phyloP scores from a whole-genome alignment of 2,113 vertebrate species.

The Phrynocephalus versicolor region DNA sequence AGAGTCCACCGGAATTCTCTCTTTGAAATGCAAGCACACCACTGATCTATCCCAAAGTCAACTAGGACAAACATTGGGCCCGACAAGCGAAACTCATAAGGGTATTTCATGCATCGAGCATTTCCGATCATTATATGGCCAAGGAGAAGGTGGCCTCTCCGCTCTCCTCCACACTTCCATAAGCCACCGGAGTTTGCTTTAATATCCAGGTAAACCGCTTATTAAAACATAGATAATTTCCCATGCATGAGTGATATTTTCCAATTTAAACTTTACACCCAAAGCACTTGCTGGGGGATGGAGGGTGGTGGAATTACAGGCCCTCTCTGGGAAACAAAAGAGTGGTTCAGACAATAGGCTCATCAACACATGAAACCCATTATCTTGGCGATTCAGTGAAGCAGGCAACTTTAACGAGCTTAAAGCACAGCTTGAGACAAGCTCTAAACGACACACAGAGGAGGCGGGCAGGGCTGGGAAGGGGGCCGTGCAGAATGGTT shows the following conservation, averaged over 20 bases:
- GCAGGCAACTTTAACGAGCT: not conserved
- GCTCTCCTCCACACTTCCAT: conserved; percentile 21
- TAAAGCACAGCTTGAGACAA: not conserved
- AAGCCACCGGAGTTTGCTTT: not conserved
- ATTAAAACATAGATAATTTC: not conserved
- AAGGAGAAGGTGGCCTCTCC: not conserved
- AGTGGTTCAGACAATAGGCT: not conserved
- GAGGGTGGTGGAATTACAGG: not conserved
- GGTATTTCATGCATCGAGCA: not conserved
- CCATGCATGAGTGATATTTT: not conserved
- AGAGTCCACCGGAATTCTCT: too few species aligned
- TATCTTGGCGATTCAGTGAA: conserved; percentile 1
- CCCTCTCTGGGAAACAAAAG: not conserved
- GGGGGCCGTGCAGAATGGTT: not conserved
- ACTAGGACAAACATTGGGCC: too few species aligned
- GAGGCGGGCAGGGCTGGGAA: not conserved
- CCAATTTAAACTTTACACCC: not conserved
- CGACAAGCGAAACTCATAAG: not conserved
- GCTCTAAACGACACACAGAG: not conserved
- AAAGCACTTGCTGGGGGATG: not conserved
- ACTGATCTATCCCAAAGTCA: not conserved
- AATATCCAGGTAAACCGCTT: conserved; percentile 22
- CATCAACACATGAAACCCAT: not conserved
- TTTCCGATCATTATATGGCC: not conserved
- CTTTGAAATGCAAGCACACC: too few species aligned